Conservation (phyloP, 2,113 vertebrate genomes). For the Bombycilla garrulus region DNA sequence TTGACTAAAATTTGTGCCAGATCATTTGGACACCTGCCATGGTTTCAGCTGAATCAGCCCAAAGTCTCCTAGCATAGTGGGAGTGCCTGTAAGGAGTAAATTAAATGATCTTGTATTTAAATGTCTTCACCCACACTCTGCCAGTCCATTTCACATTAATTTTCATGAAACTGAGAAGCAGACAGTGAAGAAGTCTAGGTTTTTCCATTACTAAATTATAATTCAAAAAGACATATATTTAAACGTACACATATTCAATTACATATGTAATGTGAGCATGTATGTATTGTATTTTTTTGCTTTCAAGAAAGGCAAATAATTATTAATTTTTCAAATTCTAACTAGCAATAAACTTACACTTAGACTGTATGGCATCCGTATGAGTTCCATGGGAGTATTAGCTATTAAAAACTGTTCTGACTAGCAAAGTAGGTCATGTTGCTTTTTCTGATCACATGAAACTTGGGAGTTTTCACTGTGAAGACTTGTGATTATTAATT, state of each 20-base stretch:
- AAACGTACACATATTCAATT: neutral
- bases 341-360: neutral
- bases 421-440: neutral
- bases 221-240: neutral
- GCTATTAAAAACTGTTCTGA: neutral
- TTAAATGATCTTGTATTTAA: neutral
- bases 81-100: neutral
- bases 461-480: neutral
- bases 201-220: neutral
- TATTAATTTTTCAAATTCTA: neutral
- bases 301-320: neutral
- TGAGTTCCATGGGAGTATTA: neutral
- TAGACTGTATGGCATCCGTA: neutral
- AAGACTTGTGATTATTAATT: conserved; percentile 22
- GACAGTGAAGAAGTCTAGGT: neutral
- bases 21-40: neutral
- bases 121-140: neutral
- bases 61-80: neutral
- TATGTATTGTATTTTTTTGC: neutral
- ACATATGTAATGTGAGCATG: neutral
- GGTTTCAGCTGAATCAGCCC: neutral
- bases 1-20: neutral
- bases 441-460: neutral
- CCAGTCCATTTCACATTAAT: neutral
- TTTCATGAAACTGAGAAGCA: neutral